Conservation (phyloP, 2,113 vertebrate genomes). For the Ammospiza nelsoni region DNA sequence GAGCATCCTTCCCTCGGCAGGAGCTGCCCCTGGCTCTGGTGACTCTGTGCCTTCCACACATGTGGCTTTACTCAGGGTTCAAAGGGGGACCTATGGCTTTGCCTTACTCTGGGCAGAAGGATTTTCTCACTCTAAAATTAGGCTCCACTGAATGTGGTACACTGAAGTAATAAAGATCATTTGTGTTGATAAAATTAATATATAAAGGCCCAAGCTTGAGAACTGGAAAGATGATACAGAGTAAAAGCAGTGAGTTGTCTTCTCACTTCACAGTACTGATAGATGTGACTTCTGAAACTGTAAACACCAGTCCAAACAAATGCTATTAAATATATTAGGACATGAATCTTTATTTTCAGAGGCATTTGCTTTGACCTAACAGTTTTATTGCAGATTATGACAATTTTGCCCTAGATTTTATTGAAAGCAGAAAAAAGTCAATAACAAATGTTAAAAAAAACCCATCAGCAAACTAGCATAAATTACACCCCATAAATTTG, state of each 20-base stretch:
- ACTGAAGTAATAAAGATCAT: background rate
- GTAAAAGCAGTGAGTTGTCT: background rate
- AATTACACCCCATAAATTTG: background rate
- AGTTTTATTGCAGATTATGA: background rate
- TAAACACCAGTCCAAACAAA: background rate
- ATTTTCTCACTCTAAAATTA: background rate
- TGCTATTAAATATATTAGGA: background rate
- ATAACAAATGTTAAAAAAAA: background rate
- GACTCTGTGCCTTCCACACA: rapidly evolving
- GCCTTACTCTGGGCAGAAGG: background rate
- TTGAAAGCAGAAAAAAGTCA: background rate
- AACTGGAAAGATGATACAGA: background rate
- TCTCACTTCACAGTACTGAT: background rate
- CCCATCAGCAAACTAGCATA: background rate
- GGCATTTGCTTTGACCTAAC: background rate
- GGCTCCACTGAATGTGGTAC: background rate
- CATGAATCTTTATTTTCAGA: background rate
- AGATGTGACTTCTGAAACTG: background rate
- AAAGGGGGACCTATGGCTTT: background rate
- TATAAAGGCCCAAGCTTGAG: background rate
- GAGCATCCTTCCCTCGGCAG: background rate
- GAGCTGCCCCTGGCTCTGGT: background rate
- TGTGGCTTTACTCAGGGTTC: background rate
- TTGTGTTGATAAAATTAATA: background rate
- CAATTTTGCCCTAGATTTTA: background rate